Evolutionary conservation across 2,797 vertebrate species (phyloP).

Genomic region (Micrastur ruficollis): DNA sequence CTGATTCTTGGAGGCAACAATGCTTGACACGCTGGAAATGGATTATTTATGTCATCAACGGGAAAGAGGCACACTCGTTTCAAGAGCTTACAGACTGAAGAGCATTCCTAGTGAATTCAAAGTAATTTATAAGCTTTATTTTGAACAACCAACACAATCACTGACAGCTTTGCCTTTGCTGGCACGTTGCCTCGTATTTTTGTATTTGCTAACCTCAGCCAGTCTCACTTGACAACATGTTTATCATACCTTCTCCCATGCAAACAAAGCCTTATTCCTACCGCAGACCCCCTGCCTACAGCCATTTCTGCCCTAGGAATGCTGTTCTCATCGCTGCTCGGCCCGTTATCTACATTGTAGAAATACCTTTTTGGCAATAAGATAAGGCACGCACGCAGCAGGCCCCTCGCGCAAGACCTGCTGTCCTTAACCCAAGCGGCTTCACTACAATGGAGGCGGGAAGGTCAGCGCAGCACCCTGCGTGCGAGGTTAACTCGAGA

Average conservation of each 20-base stretch:
- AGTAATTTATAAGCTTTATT: conserved; percentile 3
- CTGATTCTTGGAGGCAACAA: background rate
- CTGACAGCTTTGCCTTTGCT: background rate
- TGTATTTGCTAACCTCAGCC: background rate
- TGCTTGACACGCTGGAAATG: background rate
- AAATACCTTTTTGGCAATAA: conserved; percentile 31
- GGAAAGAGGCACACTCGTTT: background rate
- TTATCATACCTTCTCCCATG: background rate
- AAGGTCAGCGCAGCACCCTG: background rate
- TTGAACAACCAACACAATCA: background rate
- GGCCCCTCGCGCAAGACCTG: background rate
- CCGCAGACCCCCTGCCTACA: background rate
- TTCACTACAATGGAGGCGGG: background rate
- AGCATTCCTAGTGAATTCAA: background rate
- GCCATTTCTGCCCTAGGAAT: conserved; percentile 32
- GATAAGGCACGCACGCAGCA: background rate
- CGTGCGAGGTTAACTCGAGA: background rate
- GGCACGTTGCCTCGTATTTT: background rate
- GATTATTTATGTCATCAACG: conserved; percentile 4
- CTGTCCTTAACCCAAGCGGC: background rate
- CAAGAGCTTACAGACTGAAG: background rate
- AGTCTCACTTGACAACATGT: background rate
- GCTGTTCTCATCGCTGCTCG: background rate
- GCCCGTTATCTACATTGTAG: background rate
- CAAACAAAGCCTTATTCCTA: background rate